Conservation (phyloP, 2,888 invertebrate species). For the Prosapia bicincta region DNA sequence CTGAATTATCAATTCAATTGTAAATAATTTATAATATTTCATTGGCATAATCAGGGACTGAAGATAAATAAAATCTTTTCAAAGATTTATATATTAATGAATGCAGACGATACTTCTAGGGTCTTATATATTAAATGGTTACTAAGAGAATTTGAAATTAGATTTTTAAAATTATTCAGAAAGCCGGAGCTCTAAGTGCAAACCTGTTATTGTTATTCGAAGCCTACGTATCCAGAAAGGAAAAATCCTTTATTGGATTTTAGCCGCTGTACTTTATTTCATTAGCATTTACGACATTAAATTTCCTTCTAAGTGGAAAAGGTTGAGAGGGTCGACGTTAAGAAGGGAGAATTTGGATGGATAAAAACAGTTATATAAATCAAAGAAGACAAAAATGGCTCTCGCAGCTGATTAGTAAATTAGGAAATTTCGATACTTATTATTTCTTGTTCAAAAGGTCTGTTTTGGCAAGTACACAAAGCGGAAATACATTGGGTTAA, state of each 20-base stretch:
- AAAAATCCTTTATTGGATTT: slow-evolving; percentile 37
- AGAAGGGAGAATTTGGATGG: neutral
- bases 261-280: slow-evolving; percentile 33
- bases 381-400: neutral
- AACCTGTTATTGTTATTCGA: neutral
- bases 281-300: slow-evolving; percentile 32
- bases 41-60: too few species aligned
- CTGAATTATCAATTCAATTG: too few species aligned
- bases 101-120: neutral
- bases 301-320: slow-evolving; percentile 16
- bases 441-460: too few species aligned
- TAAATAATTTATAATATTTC: too few species aligned
- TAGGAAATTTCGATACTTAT: too few species aligned
- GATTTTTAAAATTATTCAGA: neutral
- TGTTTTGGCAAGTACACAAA: too few species aligned
- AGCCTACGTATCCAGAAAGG: slow-evolving; percentile 34
- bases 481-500: too few species aligned
- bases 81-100: neutral
- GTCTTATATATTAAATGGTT: neutral
- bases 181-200: neutral
- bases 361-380: slow-evolving; percentile 2
- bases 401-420: neutral
- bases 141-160: neutral
- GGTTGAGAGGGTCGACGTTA: slow-evolving; percentile 1
- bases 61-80: too few species aligned